Evolutionary conservation across 2,888 invertebrate species (phyloP).

Genomic region (Philereme vetulata): DNA sequence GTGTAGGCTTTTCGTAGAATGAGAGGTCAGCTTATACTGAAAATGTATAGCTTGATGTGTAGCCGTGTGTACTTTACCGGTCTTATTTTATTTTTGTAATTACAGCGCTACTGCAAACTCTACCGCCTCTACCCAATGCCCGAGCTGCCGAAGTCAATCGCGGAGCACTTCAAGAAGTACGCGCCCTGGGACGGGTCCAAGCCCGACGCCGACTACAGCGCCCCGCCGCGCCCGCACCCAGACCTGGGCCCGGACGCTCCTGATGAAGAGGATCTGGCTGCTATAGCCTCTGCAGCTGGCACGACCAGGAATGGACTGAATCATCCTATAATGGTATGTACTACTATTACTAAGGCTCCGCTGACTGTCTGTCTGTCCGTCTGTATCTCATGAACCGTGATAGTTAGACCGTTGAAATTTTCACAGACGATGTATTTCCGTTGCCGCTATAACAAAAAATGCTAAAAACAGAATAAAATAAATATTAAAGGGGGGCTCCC

Average conservation of each 20-base stretch:
- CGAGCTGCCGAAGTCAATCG: slow-evolving; percentile 54
- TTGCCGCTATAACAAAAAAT: too few relatives aligned
- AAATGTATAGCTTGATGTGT: too few relatives aligned
- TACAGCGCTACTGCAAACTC: slow-evolving; percentile 68
- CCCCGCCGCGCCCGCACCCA: slow-evolving; percentile 40
- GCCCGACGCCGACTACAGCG: slow-evolving; percentile 46
- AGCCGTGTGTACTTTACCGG: too few relatives aligned
- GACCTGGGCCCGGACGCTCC: slow-evolving; percentile 26
- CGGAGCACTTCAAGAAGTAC: slow-evolving; percentile 61
- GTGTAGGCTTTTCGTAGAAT: too few relatives aligned
- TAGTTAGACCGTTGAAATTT: too few relatives aligned
- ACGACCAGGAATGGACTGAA: slow-evolving; percentile 44
- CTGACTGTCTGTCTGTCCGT: too few relatives aligned
- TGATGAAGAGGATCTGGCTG: slow-evolving; percentile 3
- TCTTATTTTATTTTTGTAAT: not conserved
- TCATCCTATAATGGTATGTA: slow-evolving; percentile 23
- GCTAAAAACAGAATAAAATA: too few relatives aligned
- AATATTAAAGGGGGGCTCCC: too few relatives aligned
- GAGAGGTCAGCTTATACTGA: too few relatives aligned
- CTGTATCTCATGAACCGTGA: too few relatives aligned
- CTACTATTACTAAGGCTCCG: too few relatives aligned
- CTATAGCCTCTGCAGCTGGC: not conserved
- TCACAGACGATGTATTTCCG: too few relatives aligned
- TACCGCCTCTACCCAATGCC: slow-evolving; percentile 70
- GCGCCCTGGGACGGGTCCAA: slow-evolving; percentile 53